phyloP scores from a whole-genome alignment of 2,113 vertebrate genomes.

The Pyrgilauda ruficollis region DNA sequence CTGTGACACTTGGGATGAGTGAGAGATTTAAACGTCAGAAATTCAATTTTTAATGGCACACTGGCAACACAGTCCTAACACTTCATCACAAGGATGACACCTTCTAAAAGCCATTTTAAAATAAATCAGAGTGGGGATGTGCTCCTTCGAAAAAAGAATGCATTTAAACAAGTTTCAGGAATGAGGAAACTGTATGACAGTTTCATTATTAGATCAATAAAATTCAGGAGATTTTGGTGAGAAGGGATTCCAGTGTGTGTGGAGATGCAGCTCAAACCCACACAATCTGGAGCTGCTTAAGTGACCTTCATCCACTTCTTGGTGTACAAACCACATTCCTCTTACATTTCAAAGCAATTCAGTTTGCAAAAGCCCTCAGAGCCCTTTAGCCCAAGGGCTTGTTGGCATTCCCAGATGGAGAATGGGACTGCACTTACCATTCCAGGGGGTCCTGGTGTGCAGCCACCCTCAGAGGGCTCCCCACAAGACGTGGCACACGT shows the following conservation, averaged over 20 bases:
- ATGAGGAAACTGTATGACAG: background rate
- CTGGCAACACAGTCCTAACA: conserved; percentile 47
- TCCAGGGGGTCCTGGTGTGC: background rate
- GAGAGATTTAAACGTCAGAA: conserved; percentile 53
- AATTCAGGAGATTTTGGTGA: background rate
- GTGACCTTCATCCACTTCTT: background rate
- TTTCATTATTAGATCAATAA: background rate
- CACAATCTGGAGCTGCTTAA: background rate
- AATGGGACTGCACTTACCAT: background rate
- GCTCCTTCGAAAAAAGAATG: background rate
- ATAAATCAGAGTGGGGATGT: conserved; percentile 45
- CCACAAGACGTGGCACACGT: accelerated
- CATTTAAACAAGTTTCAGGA: conserved; percentile 14
- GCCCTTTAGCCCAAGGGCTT: background rate
- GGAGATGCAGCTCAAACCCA: background rate
- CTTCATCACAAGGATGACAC: conserved; percentile 62
- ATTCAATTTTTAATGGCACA: conserved; percentile 57
- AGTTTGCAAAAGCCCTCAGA: background rate
- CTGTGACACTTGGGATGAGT: conserved; percentile 52
- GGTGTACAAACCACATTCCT: background rate
- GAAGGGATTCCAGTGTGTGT: background rate
- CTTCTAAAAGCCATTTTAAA: conserved; percentile 57
- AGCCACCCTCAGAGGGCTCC: background rate
- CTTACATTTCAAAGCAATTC: background rate
- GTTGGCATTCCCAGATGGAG: background rate